Conservation (phyloP, 2,888 invertebrate species). For the Noctua janthe region DNA sequence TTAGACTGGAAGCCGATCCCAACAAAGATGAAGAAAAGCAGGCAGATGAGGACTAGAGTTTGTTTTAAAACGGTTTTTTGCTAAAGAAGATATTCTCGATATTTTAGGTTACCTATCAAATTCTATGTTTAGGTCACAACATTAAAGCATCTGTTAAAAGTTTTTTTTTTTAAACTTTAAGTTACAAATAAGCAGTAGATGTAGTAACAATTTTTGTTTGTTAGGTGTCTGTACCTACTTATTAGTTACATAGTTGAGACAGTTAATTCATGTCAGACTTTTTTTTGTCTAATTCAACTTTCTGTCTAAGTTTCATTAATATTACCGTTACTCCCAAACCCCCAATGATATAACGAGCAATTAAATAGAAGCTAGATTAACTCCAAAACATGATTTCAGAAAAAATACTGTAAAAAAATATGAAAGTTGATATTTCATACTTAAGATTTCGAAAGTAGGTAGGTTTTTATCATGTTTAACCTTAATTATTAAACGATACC, state of each 20-base stretch:
- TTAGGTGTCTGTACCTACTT: too few relatives aligned
- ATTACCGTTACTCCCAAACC: slow-evolving; percentile 19
- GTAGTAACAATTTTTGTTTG: too few relatives aligned
- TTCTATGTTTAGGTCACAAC: neutral
- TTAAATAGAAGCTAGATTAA: neutral
- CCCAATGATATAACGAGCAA: slow-evolving; percentile 34
- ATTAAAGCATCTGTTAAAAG: neutral
- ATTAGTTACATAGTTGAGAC: neutral
- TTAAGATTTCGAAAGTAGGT: slow-evolving; percentile 22
- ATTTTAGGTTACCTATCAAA: neutral
- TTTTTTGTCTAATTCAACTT: slow-evolving; percentile 27
- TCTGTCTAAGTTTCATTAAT: neutral
- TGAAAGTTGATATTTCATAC: slow-evolving; percentile 37
- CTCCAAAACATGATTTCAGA: neutral
- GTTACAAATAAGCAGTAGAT: too few relatives aligned
- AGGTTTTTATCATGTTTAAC: neutral
- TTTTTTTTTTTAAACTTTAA: too few relatives aligned
- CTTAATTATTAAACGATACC: slow-evolving; percentile 1
- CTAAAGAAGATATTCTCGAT: neutral
- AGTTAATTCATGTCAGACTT: neutral
- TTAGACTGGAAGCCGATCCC: neutral
- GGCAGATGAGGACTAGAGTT: neutral
- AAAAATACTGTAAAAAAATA: slow-evolving; percentile 42
- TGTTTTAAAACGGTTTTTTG: neutral
- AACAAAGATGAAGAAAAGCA: neutral